Percentiles rank a stretch among this genome's conserved stretches.
Conservation (phyloP, 2,797 vertebrate genomes). For the Dicrostonyx torquatus region DNA sequence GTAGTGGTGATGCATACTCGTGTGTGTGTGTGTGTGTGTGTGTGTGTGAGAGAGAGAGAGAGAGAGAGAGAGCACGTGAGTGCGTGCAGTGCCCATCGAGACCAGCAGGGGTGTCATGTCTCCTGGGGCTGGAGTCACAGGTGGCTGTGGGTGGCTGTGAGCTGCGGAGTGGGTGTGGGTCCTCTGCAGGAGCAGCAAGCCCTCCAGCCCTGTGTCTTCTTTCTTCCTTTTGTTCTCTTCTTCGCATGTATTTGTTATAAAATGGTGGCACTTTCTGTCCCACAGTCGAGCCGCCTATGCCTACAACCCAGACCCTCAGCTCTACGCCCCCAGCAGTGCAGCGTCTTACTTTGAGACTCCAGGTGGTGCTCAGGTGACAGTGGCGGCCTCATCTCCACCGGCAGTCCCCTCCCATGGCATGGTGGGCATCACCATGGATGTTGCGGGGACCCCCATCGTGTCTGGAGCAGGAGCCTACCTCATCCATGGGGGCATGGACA, state of each 20-base stretch:
- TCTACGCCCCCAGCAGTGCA: conserved; percentile 93
- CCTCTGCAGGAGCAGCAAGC: background rate
- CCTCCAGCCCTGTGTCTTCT: background rate
- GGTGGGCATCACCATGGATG: conserved; percentile 98
- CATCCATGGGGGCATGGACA: conserved; percentile 96
- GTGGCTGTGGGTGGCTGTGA: background rate
- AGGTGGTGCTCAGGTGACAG: conserved; percentile 93
- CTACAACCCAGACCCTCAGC: conserved; percentile 95
- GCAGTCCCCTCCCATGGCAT: conserved; percentile 93
- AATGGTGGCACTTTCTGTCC: background rate
- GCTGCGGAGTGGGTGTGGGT: background rate
- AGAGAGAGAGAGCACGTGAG: too few species aligned
- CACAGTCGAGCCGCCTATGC: conserved; percentile 93
- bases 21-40: background rate
- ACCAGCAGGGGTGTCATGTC: background rate
- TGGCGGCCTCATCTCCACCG: conserved; percentile 94
- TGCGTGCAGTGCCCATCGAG: background rate
- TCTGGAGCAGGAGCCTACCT: conserved; percentile 95
- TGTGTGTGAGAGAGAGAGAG: background rate
- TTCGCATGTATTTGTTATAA: background rate
- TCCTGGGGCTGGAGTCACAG: background rate
- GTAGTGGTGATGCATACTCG: background rate
- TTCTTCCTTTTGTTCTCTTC: background rate
- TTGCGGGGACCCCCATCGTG: conserved; percentile 94
- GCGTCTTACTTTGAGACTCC: conserved; percentile 95